Conservation (phyloP, 2,113 vertebrate species). For the Triplophysa rosa region DNA sequence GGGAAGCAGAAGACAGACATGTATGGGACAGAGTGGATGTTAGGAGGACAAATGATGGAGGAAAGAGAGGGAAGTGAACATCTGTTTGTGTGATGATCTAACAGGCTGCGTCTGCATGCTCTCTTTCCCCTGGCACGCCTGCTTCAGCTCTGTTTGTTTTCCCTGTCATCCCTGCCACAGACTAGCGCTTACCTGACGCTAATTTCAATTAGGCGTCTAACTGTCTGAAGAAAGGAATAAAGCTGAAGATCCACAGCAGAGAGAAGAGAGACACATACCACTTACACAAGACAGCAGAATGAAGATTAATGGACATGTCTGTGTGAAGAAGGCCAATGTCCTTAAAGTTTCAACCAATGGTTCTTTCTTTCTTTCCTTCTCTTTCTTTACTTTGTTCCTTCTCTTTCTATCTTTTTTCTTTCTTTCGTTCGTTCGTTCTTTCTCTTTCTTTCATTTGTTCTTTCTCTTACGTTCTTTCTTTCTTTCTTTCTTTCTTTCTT, state of each 20-base stretch:
- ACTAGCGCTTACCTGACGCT: constrained; percentile 50
- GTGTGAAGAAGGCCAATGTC: neutral
- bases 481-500: neutral
- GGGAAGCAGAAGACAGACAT: constrained; percentile 8
- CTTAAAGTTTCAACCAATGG: no score
- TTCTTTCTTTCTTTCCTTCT: neutral
- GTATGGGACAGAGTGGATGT: constrained; percentile 9
- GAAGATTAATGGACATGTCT: constrained; percentile 3
- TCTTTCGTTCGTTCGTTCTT: neutral
- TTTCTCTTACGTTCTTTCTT: neutral
- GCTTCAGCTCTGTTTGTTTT: constrained; percentile 49
- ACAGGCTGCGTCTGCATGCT: constrained; percentile 56
- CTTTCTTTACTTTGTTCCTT: neutral
- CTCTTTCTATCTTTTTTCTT: neutral
- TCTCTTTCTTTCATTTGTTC: neutral
- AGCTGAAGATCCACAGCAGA: constrained; percentile 40
- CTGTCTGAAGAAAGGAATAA: constrained; percentile 50
- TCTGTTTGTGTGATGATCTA: constrained; percentile 57
- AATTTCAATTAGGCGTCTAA: constrained; percentile 58
- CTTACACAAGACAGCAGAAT: neutral
- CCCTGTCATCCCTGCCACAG: constrained; percentile 45
- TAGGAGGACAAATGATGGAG: constrained; percentile 32
- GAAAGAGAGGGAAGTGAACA: constrained; percentile 41
- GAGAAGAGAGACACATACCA: constrained; percentile 16
- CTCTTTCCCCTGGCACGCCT: constrained; percentile 50